Evolutionary conservation across 2,113 vertebrate species (phyloP).

Genomic region (Sus scrofa): DNA sequence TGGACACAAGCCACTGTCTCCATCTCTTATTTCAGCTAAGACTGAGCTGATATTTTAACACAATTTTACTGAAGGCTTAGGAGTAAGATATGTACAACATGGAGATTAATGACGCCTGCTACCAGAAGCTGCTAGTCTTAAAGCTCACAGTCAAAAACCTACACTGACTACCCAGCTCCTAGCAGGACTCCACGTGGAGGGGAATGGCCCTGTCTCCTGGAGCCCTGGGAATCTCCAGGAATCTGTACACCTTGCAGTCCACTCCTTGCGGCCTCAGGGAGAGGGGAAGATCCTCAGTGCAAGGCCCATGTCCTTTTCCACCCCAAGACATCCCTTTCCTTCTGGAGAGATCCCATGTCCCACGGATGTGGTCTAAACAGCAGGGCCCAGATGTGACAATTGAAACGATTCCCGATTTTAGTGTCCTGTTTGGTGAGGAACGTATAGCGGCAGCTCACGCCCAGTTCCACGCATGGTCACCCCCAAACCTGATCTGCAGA

Average conservation of each 20-base stretch:
- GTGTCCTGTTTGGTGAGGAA: neutral
- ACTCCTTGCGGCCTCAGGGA: neutral
- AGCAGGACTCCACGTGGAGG: neutral
- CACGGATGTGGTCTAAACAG: no score
- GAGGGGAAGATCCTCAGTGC: neutral
- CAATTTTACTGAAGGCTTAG: neutral
- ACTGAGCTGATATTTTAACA: neutral
- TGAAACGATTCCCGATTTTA: neutral
- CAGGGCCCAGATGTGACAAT: neutral
- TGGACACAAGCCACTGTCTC: fast-evolving
- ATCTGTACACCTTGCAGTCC: neutral
- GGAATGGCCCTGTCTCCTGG: neutral
- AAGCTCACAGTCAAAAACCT: neutral
- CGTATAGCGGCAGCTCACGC: fast-evolving
- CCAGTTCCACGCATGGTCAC: fast-evolving
- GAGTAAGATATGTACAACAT: no score
- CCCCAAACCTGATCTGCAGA: neutral
- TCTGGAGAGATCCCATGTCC: neutral
- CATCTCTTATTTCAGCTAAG: neutral
- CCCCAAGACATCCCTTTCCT: neutral
- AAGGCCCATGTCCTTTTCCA: neutral
- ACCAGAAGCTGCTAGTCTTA: neutral
- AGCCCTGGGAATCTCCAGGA: neutral
- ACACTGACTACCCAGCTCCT: neutral
- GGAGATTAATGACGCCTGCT: neutral